Percentiles rank a stretch among this genome's conserved stretches.
Evolutionary conservation across 2,797 vertebrate species (phyloP).

Genomic region (Anomalospiza imberbis): DNA sequence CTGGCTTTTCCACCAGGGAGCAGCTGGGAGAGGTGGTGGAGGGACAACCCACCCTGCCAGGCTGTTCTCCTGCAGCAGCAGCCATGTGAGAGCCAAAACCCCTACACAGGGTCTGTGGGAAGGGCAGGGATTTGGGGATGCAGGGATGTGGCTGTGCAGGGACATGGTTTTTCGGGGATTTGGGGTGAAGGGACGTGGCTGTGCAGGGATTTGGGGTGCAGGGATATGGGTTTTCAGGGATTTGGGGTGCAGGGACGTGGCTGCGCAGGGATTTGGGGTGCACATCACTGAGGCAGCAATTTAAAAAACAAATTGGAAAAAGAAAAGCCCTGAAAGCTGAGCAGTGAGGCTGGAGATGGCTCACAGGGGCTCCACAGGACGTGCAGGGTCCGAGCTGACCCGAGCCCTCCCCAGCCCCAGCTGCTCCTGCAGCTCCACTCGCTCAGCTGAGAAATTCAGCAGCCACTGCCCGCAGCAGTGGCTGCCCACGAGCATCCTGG

Average conservation of each 20-base stretch:
- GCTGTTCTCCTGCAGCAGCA: background rate
- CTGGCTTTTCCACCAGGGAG: background rate
- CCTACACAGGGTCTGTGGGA: rapidly evolving
- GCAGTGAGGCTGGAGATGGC: background rate
- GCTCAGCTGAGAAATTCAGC: background rate
- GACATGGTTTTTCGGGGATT: rapidly evolving
- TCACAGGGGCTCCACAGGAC: background rate
- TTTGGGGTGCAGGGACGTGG: background rate
- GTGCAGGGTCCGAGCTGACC: rapidly evolving
- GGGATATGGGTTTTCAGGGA: rapidly evolving
- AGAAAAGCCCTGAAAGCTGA: background rate
- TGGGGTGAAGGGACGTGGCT: background rate
- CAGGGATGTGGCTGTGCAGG: background rate
- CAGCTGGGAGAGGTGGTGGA: background rate
- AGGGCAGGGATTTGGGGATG: rapidly evolving
- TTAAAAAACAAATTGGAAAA: rapidly evolving
- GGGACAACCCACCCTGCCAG: background rate
- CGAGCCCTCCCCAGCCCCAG: rapidly evolving
- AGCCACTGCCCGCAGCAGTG: background rate
- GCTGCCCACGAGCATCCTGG: background rate
- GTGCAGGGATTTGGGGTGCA: background rate
- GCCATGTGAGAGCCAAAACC: rapidly evolving
- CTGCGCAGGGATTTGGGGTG: rapidly evolving
- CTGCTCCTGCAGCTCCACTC: background rate
- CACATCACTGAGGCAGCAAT: rapidly evolving